Percentiles rank a stretch among this genome's conserved stretches.
phyloP scores from a whole-genome alignment of 2,113 vertebrate species.

The Trogon melanurus region DNA sequence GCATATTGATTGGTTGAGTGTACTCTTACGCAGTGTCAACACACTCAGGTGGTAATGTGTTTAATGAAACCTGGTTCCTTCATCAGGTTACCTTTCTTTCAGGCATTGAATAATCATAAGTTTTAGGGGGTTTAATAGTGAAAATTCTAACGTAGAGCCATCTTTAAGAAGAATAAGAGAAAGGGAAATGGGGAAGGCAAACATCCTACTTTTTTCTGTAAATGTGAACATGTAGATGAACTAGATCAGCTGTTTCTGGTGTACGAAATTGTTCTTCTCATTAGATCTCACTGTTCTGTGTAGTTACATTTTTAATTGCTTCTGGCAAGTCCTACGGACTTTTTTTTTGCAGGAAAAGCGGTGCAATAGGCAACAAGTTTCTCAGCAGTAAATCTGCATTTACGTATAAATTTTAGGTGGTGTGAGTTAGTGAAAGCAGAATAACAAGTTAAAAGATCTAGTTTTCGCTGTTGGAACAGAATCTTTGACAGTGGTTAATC shows the following conservation, averaged over 20 bases:
- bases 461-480: neutral
- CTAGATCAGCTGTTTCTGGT: neutral
- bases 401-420: neutral
- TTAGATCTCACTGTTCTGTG: neutral
- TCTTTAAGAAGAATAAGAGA: neutral
- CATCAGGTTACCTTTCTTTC: neutral
- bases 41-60: neutral
- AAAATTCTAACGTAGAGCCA: neutral
- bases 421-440: neutral
- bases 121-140: neutral
- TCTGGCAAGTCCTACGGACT: neutral
- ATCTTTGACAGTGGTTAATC: neutral
- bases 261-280: neutral
- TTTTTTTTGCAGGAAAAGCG: neutral
- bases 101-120: neutral
- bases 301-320: neutral
- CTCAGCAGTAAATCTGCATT: neutral
- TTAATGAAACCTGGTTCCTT: neutral
- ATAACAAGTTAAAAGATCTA: neutral
- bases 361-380: neutral
- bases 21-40: neutral
- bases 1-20: neutral
- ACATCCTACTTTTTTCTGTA: neutral
- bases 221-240: neutral
- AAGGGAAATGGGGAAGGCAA: neutral